Percentiles rank a stretch among this genome's conserved stretches.
phyloP scores from a whole-genome alignment of 92 coral and sea anemone genomes.

The Parazoanthus darwini region DNA sequence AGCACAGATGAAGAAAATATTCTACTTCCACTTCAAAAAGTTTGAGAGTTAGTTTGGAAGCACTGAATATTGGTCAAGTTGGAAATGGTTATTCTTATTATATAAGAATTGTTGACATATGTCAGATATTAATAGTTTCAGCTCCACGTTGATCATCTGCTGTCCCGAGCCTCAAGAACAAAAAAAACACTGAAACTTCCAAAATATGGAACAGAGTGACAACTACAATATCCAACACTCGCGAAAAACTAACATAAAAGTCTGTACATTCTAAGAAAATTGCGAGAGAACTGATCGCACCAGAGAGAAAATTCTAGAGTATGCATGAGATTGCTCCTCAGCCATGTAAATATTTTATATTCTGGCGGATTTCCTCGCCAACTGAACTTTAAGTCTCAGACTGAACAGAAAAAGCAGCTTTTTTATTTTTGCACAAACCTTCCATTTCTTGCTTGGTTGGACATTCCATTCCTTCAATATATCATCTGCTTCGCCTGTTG shows the following conservation, averaged over 20 bases:
- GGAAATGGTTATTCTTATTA: not conserved
- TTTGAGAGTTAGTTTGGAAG: not conserved
- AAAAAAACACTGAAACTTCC: not conserved
- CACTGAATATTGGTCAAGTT: not conserved
- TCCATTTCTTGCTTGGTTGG: conserved; percentile 65
- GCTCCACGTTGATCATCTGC: conserved; percentile 16
- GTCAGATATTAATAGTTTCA: not conserved
- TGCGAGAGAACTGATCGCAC: not conserved
- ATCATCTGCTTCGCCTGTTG: conserved; percentile 69
- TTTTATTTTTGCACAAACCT: conserved; percentile 58
- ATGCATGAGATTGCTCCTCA: conserved; percentile 12
- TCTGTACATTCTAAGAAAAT: not conserved
- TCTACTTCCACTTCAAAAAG: not conserved
- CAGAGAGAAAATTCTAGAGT: conserved; percentile 26
- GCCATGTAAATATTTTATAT: conserved; percentile 43
- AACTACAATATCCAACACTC: not conserved
- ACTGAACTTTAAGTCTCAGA: not conserved
- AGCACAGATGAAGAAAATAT: not conserved
- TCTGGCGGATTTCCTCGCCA: conserved; percentile 17
- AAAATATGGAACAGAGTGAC: not conserved
- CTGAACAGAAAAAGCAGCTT: not conserved
- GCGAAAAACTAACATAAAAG: not conserved
- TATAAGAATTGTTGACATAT: not conserved
- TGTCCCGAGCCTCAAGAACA: not conserved
- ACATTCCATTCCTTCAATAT: conserved; percentile 73